Evolutionary conservation across 2,888 invertebrate genomes (phyloP).

Genomic region (Tenthredo scrophulariae): DNA sequence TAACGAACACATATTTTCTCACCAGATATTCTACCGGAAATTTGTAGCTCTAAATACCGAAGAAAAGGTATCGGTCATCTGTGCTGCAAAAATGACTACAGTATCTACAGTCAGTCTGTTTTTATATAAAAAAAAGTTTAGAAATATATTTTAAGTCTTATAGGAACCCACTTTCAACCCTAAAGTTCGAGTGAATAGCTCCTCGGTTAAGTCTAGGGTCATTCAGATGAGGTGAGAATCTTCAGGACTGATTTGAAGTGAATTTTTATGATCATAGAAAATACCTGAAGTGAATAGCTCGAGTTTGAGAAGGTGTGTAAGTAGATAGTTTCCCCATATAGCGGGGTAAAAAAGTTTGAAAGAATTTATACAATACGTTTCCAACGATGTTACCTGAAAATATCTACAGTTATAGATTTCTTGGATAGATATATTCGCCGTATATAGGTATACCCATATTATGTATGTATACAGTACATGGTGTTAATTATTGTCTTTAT

Average conservation of each 20-base stretch:
- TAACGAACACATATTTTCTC: background rate
- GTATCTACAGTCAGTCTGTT: background rate
- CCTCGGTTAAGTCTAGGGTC: constrained; percentile 25
- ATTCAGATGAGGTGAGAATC: background rate
- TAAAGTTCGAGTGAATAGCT: constrained; percentile 17
- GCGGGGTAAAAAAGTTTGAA: background rate
- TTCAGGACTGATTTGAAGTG: background rate
- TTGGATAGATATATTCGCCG: background rate
- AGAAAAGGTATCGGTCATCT: background rate
- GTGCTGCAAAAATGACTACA: too few relatives aligned
- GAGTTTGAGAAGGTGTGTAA: background rate
- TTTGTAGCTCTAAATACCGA: too few relatives aligned
- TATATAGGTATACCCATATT: background rate
- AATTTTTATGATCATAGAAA: background rate
- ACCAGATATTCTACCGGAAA: too few relatives aligned
- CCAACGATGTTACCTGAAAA: background rate
- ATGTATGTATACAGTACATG: background rate
- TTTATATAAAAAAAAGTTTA: background rate
- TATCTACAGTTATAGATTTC: background rate
- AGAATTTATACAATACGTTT: background rate
- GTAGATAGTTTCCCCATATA: background rate
- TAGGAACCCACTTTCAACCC: background rate
- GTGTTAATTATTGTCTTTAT: background rate
- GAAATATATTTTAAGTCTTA: background rate
- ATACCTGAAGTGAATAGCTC: background rate